phyloP scores from a whole-genome alignment of 2,113 vertebrate genomes.

The Sylvietta virens region DNA sequence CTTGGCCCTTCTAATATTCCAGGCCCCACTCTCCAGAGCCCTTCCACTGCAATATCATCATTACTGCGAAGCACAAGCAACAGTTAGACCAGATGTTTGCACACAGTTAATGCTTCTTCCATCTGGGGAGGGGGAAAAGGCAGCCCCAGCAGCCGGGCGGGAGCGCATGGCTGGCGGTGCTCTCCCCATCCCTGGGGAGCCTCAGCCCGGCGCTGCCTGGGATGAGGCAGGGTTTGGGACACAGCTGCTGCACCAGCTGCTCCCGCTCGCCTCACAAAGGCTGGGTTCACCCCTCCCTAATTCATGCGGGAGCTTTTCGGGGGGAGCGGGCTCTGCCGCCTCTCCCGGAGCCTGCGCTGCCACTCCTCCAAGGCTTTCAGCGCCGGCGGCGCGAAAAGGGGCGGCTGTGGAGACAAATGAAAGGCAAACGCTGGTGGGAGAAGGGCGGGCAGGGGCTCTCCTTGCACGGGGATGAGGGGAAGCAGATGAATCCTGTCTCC shows the following conservation, averaged over 20 bases:
- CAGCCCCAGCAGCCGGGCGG: not conserved
- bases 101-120: not conserved
- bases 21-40: not conserved
- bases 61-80: not conserved
- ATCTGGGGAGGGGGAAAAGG: not conserved
- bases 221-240: not conserved
- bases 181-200: not conserved
- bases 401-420: not conserved
- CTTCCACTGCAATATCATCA: not conserved
- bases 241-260: slow-evolving; percentile 66
- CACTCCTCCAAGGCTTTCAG: not conserved
- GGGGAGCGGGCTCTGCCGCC: not conserved
- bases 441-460: not conserved
- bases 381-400: not conserved
- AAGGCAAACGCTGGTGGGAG: not conserved
- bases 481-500: not conserved
- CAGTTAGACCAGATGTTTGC: slow-evolving; percentile 42
- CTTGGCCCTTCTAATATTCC: not conserved
- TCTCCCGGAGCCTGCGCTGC: not conserved
- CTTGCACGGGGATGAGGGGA: not conserved
- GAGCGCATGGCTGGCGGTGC: not conserved
- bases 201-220: not conserved
- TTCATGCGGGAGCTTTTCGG: not conserved
- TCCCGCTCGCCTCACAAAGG: slow-evolving; percentile 35
- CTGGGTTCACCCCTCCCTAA: not conserved